These are phyloP conservation scores for Pogonomyrmex californicus DNA, from an alignment of 1,140 invertebrate species.

Conservation along the genomic window DNA sequence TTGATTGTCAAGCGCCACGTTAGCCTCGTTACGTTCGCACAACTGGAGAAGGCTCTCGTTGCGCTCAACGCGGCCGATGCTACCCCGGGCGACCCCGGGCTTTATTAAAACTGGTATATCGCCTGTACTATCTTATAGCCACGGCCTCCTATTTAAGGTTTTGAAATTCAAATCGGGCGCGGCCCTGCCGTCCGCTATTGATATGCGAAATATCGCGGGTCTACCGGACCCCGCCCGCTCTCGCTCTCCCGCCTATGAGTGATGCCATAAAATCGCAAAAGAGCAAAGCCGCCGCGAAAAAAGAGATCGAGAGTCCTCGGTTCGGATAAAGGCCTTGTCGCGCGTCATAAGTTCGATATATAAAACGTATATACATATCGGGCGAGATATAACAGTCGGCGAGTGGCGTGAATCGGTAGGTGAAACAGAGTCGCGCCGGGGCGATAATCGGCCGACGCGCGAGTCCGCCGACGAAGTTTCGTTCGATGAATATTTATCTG, in stretches of 20 bases:
- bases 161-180: constrained; percentile 83
- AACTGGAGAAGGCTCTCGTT: constrained; percentile 67
- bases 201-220: constrained; percentile 81
- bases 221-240: constrained; percentile 53
- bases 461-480: constrained; percentile 40
- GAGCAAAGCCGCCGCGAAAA: constrained; percentile 63
- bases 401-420: constrained; percentile 17
- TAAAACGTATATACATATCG: constrained; percentile 59
- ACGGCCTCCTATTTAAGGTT: constrained; percentile 81
- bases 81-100: constrained; percentile 63
- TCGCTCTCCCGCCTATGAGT: constrained; percentile 66
- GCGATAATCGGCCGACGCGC: constrained; percentile 45
- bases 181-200: constrained; percentile 79
- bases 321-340: constrained; percentile 52
- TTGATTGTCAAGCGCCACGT: constrained; percentile 74
- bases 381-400: constrained; percentile 30
- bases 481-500: constrained; percentile 62
- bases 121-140: constrained; percentile 81
- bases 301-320: constrained; percentile 59
- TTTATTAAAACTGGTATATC: constrained; percentile 83
- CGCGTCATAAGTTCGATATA: constrained; percentile 62
- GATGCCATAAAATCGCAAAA: constrained; percentile 75
- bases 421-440: constrained; percentile 50
- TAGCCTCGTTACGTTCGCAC: constrained; percentile 77
- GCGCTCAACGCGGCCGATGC: constrained; percentile 49